phyloP scores from a whole-genome alignment of 2,797 vertebrate genomes.

The Sphenopsis melanotis region DNA sequence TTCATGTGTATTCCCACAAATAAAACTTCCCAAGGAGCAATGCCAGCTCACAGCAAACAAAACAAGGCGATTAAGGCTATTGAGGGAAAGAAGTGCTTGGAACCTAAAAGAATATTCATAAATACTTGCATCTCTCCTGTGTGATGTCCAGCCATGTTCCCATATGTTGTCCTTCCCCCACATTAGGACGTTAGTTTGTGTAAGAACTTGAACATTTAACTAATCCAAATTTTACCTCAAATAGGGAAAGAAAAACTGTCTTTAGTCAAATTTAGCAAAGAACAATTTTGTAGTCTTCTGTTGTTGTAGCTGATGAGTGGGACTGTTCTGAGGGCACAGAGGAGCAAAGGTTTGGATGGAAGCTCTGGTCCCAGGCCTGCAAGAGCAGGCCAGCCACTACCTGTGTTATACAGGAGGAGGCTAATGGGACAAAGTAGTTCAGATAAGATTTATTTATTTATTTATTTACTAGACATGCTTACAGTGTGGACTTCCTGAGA shows the following conservation, averaged over 20 bases:
- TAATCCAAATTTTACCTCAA: neutral
- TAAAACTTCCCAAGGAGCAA: neutral
- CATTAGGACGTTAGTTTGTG: neutral
- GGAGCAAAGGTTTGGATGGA: neutral
- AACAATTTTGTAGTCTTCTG: neutral
- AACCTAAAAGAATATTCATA: neutral
- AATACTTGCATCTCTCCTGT: neutral
- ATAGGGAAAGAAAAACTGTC: neutral
- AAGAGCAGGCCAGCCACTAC: neutral
- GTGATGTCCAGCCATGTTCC: neutral
- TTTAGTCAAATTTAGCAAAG: neutral
- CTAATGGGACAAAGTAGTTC: neutral
- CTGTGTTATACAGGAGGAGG: neutral
- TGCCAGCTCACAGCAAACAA: neutral
- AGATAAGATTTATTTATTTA: neutral
- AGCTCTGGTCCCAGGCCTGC: neutral
- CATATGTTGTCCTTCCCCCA: neutral
- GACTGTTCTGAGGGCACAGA: neutral
- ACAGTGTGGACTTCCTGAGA: neutral
- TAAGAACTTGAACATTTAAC: neutral
- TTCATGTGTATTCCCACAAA: neutral
- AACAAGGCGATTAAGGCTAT: neutral
- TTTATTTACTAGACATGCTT: neutral
- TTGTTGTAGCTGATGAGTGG: fast-evolving
- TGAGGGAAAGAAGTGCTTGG: neutral